phyloP scores from a whole-genome alignment of 2,113 vertebrate species.

The Silurus asotus region DNA sequence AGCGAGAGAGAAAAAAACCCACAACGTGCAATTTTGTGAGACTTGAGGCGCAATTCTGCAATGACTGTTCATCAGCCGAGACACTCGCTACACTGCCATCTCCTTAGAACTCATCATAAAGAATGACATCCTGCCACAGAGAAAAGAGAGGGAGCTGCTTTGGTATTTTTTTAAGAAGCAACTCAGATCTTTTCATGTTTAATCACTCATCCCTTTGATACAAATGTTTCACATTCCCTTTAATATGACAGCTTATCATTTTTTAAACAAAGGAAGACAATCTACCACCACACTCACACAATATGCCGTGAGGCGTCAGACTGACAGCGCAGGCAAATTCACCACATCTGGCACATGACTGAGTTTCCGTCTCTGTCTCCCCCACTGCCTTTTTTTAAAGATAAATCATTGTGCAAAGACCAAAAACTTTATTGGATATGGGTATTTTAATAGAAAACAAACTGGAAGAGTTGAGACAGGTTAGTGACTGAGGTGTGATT shows the following conservation, averaged over 20 bases:
- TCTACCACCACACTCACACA: conserved; percentile 44
- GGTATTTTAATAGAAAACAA: conserved; percentile 31
- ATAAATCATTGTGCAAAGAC: conserved; percentile 20
- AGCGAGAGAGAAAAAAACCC: conserved; percentile 42
- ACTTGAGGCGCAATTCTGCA: conserved; percentile 54
- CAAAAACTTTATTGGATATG: conserved; percentile 22
- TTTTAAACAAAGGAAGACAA: conserved; percentile 52
- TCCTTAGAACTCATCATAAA: conserved; percentile 57
- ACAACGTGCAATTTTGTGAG: conserved; percentile 55
- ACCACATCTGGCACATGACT: conserved; percentile 21
- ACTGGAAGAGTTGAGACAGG: conserved; percentile 13
- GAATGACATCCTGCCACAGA: conserved; percentile 46
- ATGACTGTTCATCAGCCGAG: conserved; percentile 52
- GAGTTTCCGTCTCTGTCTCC: conserved; percentile 35
- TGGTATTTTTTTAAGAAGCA: conserved; percentile 53
- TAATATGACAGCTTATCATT: conserved; percentile 57
- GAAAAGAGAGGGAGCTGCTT: conserved; percentile 36
- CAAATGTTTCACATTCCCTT: conserved; percentile 53
- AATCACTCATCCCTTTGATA: conserved; percentile 56
- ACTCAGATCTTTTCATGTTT: conserved; percentile 59
- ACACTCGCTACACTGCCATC: conserved; percentile 39
- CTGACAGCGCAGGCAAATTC: conserved; percentile 33
- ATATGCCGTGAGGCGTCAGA: conserved; percentile 35
- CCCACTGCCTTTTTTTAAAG: conserved; percentile 36
- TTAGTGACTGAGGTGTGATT: conserved; percentile 30